Conservation (phyloP, 2,797 vertebrate genomes). For the Acanthurus leucopareius region DNA sequence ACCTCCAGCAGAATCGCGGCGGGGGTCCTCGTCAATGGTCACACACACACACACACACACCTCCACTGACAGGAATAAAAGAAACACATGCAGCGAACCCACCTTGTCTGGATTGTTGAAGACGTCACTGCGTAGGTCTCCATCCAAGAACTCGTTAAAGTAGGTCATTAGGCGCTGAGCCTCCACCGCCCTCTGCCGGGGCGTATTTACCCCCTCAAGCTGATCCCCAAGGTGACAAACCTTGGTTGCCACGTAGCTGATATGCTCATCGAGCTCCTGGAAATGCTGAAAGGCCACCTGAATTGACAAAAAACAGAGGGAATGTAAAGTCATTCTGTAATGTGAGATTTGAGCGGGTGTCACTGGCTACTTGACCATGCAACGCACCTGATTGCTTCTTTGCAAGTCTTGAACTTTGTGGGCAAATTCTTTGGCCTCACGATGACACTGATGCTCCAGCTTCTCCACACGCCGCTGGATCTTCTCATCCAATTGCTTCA, state of each 20-base stretch:
- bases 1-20: constrained; percentile 76
- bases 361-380: neutral
- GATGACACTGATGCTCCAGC: constrained; percentile 97
- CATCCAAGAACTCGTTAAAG: constrained; percentile 99
- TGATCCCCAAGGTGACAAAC: constrained; percentile 99
- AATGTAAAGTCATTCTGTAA: neutral
- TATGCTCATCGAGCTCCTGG: constrained; percentile 98
- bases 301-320: constrained; percentile 25
- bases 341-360: neutral
- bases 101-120: constrained; percentile 99
- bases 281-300: constrained; percentile 99
- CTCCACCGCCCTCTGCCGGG: constrained; percentile 98
- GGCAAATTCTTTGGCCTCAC: constrained; percentile 98
- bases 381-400: constrained; percentile 97
- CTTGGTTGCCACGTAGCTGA: constrained; percentile 99
- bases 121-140: constrained; percentile 98
- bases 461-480: constrained; percentile 98
- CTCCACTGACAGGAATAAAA: constrained; percentile 31
- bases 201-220: constrained; percentile 98
- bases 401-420: constrained; percentile 99
- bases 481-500: constrained; percentile 97
- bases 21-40: constrained; percentile 58
- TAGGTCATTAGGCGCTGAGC: constrained; percentile 99
- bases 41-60: constrained; percentile 39
- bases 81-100: constrained; percentile 22